Evolutionary conservation across 2,113 vertebrate genomes (phyloP).

Genomic region (Conger conger): DNA sequence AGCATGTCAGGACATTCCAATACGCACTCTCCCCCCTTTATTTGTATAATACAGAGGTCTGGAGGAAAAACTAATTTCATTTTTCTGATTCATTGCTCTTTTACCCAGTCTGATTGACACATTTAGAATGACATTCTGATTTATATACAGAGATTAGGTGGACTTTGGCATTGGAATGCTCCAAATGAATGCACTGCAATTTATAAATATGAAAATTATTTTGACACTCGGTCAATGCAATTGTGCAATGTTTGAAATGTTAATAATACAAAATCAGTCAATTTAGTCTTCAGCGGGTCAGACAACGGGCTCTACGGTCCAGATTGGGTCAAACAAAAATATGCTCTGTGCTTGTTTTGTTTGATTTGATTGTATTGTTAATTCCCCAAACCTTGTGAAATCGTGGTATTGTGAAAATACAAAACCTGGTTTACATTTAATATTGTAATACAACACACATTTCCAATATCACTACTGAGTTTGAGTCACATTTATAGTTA

Average conservation of each 20-base stretch:
- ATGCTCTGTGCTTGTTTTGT: not conserved
- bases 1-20: not conserved
- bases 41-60: not conserved
- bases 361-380: too few species aligned
- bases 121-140: not conserved
- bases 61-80: not conserved
- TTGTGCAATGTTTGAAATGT: not conserved
- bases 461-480: too few species aligned
- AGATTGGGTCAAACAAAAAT: not conserved
- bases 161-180: not conserved
- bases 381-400: too few species aligned
- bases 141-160: not conserved
- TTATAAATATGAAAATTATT: not conserved
- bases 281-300: not conserved
- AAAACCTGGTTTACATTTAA: too few species aligned
- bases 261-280: not conserved
- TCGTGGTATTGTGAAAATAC: too few species aligned
- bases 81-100: not conserved
- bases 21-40: not conserved
- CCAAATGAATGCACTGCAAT: not conserved
- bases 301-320: not conserved
- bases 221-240: not conserved
- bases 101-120: not conserved
- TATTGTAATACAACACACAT: too few species aligned
- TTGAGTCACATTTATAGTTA: too few species aligned